These are phyloP conservation scores for Sphaerophoria taeniata DNA, from an alignment of 2,888 invertebrate genomes.

Conservation along the genomic window DNA sequence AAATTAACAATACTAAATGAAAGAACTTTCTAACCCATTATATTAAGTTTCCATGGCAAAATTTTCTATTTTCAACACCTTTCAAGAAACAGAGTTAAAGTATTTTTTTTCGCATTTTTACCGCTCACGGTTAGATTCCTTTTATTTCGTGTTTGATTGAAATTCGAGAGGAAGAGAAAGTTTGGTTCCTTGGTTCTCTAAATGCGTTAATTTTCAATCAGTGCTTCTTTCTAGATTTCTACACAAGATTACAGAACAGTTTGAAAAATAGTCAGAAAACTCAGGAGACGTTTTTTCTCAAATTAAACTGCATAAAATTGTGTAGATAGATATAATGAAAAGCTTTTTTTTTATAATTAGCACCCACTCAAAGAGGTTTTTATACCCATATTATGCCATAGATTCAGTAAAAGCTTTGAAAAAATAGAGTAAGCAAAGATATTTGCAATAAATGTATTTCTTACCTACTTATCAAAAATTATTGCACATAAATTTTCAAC, in stretches of 20 bases:
- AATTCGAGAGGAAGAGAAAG: background rate
- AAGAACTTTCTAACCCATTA: conserved; percentile 19
- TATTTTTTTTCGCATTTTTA: background rate
- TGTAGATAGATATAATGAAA: background rate
- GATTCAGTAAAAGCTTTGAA: too few species aligned
- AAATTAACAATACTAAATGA: background rate
- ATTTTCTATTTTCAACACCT: conserved; percentile 7
- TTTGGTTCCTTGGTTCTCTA: background rate
- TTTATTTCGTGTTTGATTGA: conserved; percentile 26
- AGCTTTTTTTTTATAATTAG: too few species aligned
- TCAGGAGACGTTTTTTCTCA: background rate
- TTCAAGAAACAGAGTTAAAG: background rate
- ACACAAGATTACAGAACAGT: too few species aligned
- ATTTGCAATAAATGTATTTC: too few species aligned
- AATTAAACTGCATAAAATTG: background rate
- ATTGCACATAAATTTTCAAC: too few species aligned
- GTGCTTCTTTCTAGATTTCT: background rate
- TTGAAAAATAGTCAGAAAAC: too few species aligned
- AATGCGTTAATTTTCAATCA: conserved; percentile 34
- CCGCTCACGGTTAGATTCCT: conserved; percentile 9
- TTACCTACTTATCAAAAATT: too few species aligned
- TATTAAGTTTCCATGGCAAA: conserved; percentile 7
- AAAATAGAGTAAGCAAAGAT: too few species aligned
- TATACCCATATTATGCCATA: too few species aligned
- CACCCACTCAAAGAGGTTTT: too few species aligned